Evolutionary conservation across 2,113 vertebrate genomes (phyloP), one percentile per base, ranked within the genome.

Genomic region (Malurus elegans): DNA sequence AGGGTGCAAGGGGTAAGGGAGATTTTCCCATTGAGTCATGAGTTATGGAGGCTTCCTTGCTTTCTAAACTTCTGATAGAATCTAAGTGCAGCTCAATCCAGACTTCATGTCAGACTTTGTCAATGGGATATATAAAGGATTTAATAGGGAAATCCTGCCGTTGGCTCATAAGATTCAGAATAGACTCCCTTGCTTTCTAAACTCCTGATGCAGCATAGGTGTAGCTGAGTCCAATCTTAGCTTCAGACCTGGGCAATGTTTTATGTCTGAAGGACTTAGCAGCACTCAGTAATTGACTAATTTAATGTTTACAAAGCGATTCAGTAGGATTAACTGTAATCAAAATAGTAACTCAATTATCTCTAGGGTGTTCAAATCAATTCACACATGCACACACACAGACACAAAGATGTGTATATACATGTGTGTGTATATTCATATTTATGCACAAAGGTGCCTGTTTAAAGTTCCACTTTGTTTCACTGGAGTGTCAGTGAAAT

Each of bases 361-460:
- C 51, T 79, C 25, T 34, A 23, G 38, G 16, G 7, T 40, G 9
- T 58, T 82, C 48, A 75, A 69, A 69, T 69, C 20, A 54, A 32
- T 62, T 76, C 18, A 32, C 32, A 36, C 1, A 1, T 19, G 31
- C 18, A 48, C 0, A 0, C 20, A 40, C 13, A 21, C 45, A 60
- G 23, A 73, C 32, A 53, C 20, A 54, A 82, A 75, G 24, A 34
- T 14, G 6, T 42, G 29, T 32, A 13, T 8, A 5, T 71, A 14
- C 9, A 3, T 6, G 2, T 85, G 10, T 57, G 24, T 57, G 9
- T 34, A 3, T 79, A 34, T 65, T 40, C 40, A 34, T 56, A 14
- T 34, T 31, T 32, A 25, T 34, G 31, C 50, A 28, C 9, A 44
- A 44, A 50, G 26, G 10, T 38, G 32, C 32, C 31, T 58, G 18